Percentiles rank a stretch among this genome's conserved stretches.
Evolutionary conservation across 2,113 vertebrate genomes (phyloP).

Genomic region (Camelus dromedarius): DNA sequence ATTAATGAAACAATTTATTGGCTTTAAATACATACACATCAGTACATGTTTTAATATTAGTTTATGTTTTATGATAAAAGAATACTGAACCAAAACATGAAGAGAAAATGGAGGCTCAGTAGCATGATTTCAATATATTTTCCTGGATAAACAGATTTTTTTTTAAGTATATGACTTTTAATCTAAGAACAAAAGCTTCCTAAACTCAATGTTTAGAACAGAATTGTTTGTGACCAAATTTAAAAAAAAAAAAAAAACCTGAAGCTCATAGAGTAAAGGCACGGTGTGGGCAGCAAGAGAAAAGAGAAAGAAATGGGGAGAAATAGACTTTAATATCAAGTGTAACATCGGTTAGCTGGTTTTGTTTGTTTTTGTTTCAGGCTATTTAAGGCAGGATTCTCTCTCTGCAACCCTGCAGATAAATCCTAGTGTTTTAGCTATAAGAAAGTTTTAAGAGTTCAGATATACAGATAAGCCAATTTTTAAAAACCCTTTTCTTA

Average conservation of each 20-base stretch:
- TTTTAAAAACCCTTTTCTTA: slow-evolving; percentile 42
- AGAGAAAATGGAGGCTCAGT: slow-evolving; percentile 30
- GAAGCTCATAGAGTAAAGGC: slow-evolving; percentile 4
- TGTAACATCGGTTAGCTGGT: background rate
- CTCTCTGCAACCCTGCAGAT: slow-evolving; percentile 62
- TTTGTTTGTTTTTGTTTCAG: background rate
- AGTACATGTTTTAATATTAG: background rate
- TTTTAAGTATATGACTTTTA: background rate
- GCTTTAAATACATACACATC: slow-evolving; percentile 64
- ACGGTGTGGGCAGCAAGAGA: slow-evolving; percentile 36
- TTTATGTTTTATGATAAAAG: slow-evolving; percentile 39
- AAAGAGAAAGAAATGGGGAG: background rate
- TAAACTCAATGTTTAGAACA: slow-evolving; percentile 4
- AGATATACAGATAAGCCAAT: slow-evolving; percentile 80
- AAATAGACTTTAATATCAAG: background rate
- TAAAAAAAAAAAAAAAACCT: background rate
- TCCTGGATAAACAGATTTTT: background rate
- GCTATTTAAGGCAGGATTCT: slow-evolving; percentile 27
- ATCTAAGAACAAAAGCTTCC: slow-evolving; percentile 13
- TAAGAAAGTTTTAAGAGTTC: slow-evolving; percentile 67
- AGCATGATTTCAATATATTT: slow-evolving; percentile 63
- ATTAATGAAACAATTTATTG: slow-evolving; percentile 50
- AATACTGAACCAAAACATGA: slow-evolving; percentile 50
- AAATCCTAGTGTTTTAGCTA: slow-evolving; percentile 72
- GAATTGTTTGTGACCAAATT: background rate